Evolutionary conservation across 2,888 invertebrate genomes (phyloP).

Genomic region (Polydrusus tereticollis): DNA sequence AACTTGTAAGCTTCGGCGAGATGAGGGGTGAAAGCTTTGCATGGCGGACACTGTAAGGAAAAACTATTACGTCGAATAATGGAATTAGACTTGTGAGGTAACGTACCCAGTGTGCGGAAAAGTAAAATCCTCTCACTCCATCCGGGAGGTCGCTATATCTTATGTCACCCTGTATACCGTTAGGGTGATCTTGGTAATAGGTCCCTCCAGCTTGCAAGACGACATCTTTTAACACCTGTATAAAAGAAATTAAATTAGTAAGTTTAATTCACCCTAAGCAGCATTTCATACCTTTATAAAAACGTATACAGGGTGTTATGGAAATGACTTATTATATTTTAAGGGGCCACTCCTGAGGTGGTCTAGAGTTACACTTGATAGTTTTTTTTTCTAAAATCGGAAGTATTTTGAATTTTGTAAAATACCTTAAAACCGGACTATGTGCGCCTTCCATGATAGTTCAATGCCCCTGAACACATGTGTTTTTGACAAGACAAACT

Average conservation of each 20-base stretch:
- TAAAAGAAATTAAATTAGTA: conserved; percentile 13
- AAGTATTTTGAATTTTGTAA: too few relatives aligned
- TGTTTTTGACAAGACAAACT: too few relatives aligned
- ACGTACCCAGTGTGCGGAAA: conserved; percentile 90
- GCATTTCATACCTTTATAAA: too few relatives aligned
- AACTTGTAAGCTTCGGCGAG: conserved; percentile 80
- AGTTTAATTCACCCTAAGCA: too few relatives aligned
- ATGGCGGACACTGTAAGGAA: conserved; percentile 84
- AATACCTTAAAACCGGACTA: too few relatives aligned
- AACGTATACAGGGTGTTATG: too few relatives aligned
- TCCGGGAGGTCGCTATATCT: conserved; percentile 73
- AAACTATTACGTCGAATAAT: conserved; percentile 17
- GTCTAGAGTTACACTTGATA: too few relatives aligned
- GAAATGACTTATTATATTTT: too few relatives aligned
- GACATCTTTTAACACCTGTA: conserved; percentile 69
- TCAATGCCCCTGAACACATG: too few relatives aligned
- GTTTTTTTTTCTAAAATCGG: too few relatives aligned
- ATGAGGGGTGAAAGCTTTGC: conserved; percentile 85
- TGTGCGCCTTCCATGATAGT: too few relatives aligned
- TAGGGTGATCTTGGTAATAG: conserved; percentile 61
- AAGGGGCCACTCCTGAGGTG: too few relatives aligned
- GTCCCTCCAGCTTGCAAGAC: conserved; percentile 62
- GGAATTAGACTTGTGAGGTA: background rate
- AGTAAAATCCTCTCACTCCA: conserved; percentile 83
- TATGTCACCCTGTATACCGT: conserved; percentile 54